These are phyloP conservation scores for Protobothrops mucrosquamatus DNA, from an alignment of 2,113 vertebrate species.

Conservation along the genomic window DNA sequence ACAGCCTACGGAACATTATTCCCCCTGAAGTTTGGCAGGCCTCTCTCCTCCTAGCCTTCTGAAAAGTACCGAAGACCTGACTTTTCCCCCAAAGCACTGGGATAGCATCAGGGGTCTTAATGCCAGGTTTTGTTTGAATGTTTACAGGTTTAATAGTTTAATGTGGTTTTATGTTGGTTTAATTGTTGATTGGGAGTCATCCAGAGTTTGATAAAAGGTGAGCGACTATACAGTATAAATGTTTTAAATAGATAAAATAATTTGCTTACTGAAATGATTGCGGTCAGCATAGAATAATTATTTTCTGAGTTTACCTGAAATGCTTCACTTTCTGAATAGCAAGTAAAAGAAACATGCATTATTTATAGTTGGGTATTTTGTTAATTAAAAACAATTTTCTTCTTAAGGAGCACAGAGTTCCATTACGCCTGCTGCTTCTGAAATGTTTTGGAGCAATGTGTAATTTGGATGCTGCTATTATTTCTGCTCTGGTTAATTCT, in stretches of 20 bases:
- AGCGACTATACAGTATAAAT: background rate
- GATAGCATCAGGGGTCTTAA: background rate
- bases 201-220: background rate
- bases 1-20: background rate
- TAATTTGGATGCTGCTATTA: conserved; percentile 84
- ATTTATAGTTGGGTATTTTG: background rate
- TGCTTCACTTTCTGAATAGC: background rate
- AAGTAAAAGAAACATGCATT: background rate
- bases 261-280: background rate
- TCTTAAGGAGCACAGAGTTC: conserved; percentile 86
- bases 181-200: background rate
- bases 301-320: background rate
- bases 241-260: background rate
- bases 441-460: conserved; percentile 99
- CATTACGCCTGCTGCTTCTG: conserved; percentile 86
- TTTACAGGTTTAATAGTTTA: background rate
- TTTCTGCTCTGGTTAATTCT: conserved; percentile 92
- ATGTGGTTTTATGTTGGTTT: background rate
- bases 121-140: background rate
- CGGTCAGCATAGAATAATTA: background rate
- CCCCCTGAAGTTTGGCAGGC: background rate
- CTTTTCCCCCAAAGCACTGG: background rate
- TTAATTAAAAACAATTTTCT: background rate
- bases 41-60: background rate
- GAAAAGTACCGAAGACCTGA: background rate